Evolutionary conservation across 2,888 invertebrate genomes (phyloP).

Genomic region (Eupithecia subumbrata): DNA sequence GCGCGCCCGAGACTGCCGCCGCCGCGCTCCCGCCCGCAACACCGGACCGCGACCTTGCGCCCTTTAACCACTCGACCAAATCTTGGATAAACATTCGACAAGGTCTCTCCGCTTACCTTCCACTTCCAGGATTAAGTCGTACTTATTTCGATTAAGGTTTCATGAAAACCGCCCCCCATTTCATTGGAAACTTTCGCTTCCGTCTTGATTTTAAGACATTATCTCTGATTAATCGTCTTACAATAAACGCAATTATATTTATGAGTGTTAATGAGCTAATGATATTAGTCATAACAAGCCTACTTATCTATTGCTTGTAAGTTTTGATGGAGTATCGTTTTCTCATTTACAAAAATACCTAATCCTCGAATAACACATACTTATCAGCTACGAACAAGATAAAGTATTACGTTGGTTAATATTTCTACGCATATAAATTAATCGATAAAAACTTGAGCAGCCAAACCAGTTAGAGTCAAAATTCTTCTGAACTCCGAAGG

Average conservation of each 20-base stretch:
- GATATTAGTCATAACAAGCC: conserved; percentile 3
- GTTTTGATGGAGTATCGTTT: background rate
- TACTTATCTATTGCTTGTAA: background rate
- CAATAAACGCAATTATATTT: background rate
- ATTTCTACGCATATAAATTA: conserved; percentile 13
- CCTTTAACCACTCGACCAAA: conserved; percentile 64
- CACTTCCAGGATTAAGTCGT: conserved; percentile 30
- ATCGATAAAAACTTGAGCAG: background rate
- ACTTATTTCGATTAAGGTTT: conserved; percentile 29
- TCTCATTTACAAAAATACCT: background rate
- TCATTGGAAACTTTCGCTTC: background rate
- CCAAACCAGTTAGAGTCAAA: conserved; percentile 24
- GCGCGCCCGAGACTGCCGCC: conserved; percentile 67
- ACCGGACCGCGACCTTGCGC: conserved; percentile 62
- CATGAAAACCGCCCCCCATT: background rate
- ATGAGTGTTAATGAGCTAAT: background rate
- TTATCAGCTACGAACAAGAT: conserved; percentile 6
- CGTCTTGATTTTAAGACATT: background rate
- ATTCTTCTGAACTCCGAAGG: background rate
- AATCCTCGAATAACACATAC: conserved; percentile 2
- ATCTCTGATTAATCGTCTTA: background rate
- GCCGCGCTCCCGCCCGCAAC: conserved; percentile 44
- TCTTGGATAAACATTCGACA: conserved; percentile 67
- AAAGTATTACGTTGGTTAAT: conserved; percentile 3
- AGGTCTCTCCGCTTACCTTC: conserved; percentile 47